Base-by-base conservation (phyloP, 2,888 invertebrate genomes). In the Oasisia sp. region DNA sequence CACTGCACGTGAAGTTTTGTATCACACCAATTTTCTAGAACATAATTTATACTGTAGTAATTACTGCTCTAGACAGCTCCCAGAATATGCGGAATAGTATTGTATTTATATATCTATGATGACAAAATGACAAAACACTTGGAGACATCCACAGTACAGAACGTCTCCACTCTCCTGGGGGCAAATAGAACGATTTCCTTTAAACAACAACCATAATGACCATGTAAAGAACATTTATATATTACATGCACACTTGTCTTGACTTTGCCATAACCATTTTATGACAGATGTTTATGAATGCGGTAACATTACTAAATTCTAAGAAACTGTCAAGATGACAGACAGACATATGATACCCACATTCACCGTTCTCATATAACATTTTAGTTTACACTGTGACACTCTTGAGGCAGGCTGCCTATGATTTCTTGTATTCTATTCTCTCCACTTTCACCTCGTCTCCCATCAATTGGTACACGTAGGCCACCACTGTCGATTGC, bases 391-490 rank as follows among this genome's bases (percentile, higher is more conserved):
- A 74, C 74, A 19, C n/a, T 74, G 58, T 19, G n/a, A 74, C n/a
- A 74, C 27, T n/a, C 74, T 74, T n/a, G n/a, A 90, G 3, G 19
- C 19, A 90, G 44, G 5, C 90, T 44, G 90, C 27, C 8, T 92
- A 93, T 50, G 89, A 91, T 74, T 99, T 99, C 96, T 98, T 99
- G 96, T 99, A 99, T 96, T 99, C 99, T 95, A 99, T 99, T 96
- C 99, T 97, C 96, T 99, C 99, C 2, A 99, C 99, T 97, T 99
- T 99, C n/a, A 99, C 99, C 96, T 99, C 99, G 95, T 99, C 99
- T 4, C 98, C 98, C 91, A 99, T 98, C 91, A 99, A 97, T 96
- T 99, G 99, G 97, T 99, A 99, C 2, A 99, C 99, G 95, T 99
- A 99, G 0, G 99, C 99, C 14, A 99, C 99, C 32, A 99, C 99